These are phyloP conservation scores for Endomychus coccineus DNA, from an alignment of 2,888 invertebrate genomes.

Conservation along the genomic window DNA sequence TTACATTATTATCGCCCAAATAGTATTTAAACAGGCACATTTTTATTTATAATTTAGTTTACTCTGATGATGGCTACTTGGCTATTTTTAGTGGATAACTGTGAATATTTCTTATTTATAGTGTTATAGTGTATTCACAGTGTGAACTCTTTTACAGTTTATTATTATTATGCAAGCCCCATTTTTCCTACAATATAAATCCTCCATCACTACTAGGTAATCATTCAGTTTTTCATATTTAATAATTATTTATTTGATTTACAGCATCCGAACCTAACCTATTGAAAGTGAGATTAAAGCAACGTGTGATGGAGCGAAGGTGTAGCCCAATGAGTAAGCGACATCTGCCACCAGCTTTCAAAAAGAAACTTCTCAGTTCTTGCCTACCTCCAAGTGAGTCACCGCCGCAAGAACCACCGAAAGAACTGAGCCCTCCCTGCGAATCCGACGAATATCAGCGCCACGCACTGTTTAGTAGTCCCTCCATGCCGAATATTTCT, in stretches of 20 bases:
- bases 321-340: slow-evolving; percentile 85
- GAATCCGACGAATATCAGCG: slow-evolving; percentile 64
- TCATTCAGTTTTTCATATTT: no score
- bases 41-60: no score
- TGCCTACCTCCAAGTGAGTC: slow-evolving; percentile 58
- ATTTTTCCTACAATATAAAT: no score
- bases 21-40: no score
- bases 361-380: slow-evolving; percentile 59
- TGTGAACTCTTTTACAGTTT: no score
- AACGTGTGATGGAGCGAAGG: slow-evolving; percentile 91
- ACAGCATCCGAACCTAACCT: slow-evolving; percentile 95
- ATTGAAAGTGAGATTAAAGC: slow-evolving; percentile 86
- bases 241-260: slow-evolving; percentile 28
- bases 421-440: slow-evolving; percentile 51
- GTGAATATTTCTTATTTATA: no score
- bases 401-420: slow-evolving; percentile 46
- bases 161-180: no score
- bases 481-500: slow-evolving; percentile 95
- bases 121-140: no score
- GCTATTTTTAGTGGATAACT: no score
- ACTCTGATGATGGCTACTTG: no score
- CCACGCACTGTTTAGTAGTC: slow-evolving; percentile 77
- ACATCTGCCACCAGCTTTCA: slow-evolving; percentile 67
- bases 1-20: no score
- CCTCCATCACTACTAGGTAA: no score